phyloP scores from a whole-genome alignment of 37 sponge, comb jelly and placozoan species.

The Geodia barretti region DNA sequence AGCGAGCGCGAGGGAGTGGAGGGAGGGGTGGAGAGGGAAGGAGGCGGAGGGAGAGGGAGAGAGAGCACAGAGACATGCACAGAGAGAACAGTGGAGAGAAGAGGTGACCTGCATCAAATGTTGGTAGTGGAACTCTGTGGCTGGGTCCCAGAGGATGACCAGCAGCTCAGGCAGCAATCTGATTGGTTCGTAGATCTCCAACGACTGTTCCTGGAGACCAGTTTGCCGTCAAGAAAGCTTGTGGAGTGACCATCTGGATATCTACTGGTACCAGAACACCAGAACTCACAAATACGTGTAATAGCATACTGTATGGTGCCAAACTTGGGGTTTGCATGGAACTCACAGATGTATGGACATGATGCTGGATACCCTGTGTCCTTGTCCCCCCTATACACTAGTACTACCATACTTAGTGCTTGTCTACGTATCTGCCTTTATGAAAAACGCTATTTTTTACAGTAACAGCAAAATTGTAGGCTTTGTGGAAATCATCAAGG shows the following conservation, averaged over 20 bases:
- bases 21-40: neutral
- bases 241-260: conserved; percentile 30
- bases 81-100: neutral
- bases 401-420: no score
- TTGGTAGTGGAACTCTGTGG: conserved; percentile 22
- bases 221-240: conserved; percentile 12
- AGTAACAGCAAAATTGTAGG: no score
- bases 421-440: no score
- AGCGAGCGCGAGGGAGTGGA: neutral
- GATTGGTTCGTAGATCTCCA: conserved; percentile 78
- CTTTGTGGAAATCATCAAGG: no score
- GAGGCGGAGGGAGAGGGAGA: conserved; percentile 6
- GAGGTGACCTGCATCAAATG: conserved; percentile 36
- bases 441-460: no score
- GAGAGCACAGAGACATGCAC: neutral
- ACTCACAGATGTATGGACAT: no score
- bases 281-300: no score
- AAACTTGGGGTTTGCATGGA: no score
- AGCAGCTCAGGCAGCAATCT: conserved; percentile 40
- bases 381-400: no score
- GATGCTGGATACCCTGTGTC: no score
- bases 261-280: no score
- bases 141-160: conserved; percentile 78
- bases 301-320: no score
- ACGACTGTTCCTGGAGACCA: conserved; percentile 54